phyloP scores from a whole-genome alignment of 2,797 vertebrate genomes.

The Pseudochirops cupreus region DNA sequence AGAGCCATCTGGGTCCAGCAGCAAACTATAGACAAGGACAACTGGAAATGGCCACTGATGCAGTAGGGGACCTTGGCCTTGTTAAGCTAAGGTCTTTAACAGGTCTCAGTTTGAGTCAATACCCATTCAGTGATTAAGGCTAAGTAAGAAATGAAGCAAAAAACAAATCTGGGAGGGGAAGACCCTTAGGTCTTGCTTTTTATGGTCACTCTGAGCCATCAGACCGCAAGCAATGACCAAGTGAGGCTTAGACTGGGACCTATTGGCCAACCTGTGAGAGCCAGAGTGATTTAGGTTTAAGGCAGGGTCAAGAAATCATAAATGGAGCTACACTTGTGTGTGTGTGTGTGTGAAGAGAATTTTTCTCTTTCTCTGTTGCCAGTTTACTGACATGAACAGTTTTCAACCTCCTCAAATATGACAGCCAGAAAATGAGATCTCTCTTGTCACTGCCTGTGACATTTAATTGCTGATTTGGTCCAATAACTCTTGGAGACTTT shows the following conservation, averaged over 20 bases:
- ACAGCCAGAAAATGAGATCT: constrained; percentile 85
- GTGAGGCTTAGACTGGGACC: neutral
- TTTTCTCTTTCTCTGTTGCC: constrained; percentile 79
- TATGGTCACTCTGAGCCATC: neutral
- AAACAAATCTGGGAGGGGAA: neutral
- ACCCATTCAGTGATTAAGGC: neutral
- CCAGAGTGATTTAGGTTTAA: neutral
- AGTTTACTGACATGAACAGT: constrained; percentile 66
- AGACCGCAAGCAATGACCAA: neutral
- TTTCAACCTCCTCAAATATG: constrained; percentile 79
- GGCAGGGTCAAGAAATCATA: neutral
- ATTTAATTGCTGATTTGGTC: constrained; percentile 84
- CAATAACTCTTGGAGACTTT: constrained; percentile 83
- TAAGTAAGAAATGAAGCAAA: neutral
- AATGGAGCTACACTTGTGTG: neutral
- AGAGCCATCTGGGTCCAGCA: neutral
- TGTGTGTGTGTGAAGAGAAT: neutral
- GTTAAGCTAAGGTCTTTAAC: neutral
- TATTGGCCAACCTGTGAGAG: neutral
- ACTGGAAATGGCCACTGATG: neutral
- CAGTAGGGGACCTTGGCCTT: neutral
- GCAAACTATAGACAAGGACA: neutral
- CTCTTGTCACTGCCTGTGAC: constrained; percentile 81
- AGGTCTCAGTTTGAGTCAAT: neutral
- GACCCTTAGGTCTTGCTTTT: neutral